Evolutionary conservation across 1,140 invertebrate genomes (phyloP).

Genomic region (Goniozus legneri): DNA sequence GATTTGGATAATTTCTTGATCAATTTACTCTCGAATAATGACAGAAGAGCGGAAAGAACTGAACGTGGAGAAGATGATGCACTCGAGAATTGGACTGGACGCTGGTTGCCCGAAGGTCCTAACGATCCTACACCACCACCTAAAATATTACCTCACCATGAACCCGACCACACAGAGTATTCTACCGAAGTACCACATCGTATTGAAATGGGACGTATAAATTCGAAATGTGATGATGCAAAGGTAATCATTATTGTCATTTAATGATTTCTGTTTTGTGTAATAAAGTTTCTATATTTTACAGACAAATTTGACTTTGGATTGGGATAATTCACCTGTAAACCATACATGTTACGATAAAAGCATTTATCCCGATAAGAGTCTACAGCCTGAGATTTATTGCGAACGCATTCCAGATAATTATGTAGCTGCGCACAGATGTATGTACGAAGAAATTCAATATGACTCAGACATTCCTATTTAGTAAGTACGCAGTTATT

Average conservation of each 20-base stretch:
- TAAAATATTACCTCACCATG: constrained; percentile 20
- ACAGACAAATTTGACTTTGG: constrained; percentile 66
- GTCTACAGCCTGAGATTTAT: constrained; percentile 54
- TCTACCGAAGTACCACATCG: neutral
- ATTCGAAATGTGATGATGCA: constrained; percentile 66
- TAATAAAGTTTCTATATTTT: constrained; percentile 31
- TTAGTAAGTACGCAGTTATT: constrained; percentile 37
- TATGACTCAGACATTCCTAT: constrained; percentile 62
- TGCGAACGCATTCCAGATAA: constrained; percentile 59
- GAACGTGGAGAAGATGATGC: constrained; percentile 17
- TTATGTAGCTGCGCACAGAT: constrained; percentile 62
- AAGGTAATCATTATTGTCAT: constrained; percentile 51
- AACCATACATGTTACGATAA: constrained; percentile 66
- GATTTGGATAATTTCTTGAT: too few relatives aligned
- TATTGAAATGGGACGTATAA: constrained; percentile 12
- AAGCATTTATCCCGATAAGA: constrained; percentile 49
- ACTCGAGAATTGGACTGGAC: constrained; percentile 44
- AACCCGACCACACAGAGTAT: neutral
- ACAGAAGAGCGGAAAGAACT: too few relatives aligned
- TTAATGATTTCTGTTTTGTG: neutral
- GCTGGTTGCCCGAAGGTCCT: constrained; percentile 42
- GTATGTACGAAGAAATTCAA: constrained; percentile 66
- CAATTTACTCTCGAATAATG: too few relatives aligned
- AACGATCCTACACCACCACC: constrained; percentile 37
- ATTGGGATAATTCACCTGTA: constrained; percentile 66